Evolutionary conservation across 2,113 vertebrate species (phyloP).

Genomic region (Ophthalmolycus amberensis): DNA sequence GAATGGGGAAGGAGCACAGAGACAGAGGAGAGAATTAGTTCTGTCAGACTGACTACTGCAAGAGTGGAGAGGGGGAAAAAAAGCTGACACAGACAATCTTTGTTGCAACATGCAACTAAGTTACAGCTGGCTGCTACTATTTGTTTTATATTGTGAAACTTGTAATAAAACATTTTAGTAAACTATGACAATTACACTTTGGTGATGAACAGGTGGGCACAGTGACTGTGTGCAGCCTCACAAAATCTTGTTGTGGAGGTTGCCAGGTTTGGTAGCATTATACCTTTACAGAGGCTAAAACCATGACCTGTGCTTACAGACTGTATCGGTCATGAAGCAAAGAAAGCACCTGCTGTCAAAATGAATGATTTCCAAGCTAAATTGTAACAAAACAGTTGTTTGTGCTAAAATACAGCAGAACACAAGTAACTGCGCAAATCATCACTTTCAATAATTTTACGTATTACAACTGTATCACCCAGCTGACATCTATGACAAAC

Average conservation of each 20-base stretch:
- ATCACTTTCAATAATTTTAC: not conserved
- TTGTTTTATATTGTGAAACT: not conserved
- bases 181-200: not conserved
- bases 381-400: not conserved
- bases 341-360: not conserved
- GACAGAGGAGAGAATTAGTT: slow-evolving; percentile 45
- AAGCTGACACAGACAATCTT: slow-evolving; percentile 17
- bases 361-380: not conserved
- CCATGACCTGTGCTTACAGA: not conserved
- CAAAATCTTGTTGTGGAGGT: not conserved
- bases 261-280: not conserved
- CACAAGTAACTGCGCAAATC: not conserved
- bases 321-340: not conserved
- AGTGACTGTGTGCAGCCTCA: not conserved
- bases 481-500: not conserved
- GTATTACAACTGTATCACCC: not conserved
- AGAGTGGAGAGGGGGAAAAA: slow-evolving; percentile 3
- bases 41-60: slow-evolving; percentile 29
- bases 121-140: not conserved
- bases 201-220: not conserved
- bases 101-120: slow-evolving; percentile 47
- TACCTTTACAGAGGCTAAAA: not conserved
- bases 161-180: not conserved
- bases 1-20: slow-evolving; percentile 40
- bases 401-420: not conserved